These are phyloP conservation scores for Laothoe populi DNA, from an alignment of 2,888 invertebrate species.

Conservation along the genomic window DNA sequence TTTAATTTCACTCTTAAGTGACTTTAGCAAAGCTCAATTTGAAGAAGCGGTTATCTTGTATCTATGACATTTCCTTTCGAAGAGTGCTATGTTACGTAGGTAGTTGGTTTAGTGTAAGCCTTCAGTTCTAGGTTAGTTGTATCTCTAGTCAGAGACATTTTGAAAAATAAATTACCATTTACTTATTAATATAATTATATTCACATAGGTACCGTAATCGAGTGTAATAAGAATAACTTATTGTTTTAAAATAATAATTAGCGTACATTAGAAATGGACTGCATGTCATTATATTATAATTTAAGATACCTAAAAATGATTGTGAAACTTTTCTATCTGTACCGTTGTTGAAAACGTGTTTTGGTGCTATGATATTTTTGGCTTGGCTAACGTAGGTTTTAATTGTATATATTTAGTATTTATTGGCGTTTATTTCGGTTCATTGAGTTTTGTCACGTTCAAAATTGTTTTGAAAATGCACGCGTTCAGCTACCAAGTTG, in stretches of 20 bases:
- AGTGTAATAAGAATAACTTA: conserved; percentile 76
- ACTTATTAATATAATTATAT: conserved; percentile 77
- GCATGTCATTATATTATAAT: conserved; percentile 60
- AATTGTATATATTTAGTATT: conserved; percentile 75
- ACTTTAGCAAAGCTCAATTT: conserved; percentile 82
- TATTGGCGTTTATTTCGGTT: conserved; percentile 71
- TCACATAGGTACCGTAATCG: conserved; percentile 71
- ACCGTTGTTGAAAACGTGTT: conserved; percentile 68
- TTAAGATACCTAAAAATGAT: conserved; percentile 44
- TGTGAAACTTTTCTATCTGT: conserved; percentile 81
- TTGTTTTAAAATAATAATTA: conserved; percentile 65
- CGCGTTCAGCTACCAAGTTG: conserved; percentile 36
- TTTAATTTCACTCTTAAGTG: conserved; percentile 74
- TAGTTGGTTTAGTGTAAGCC: conserved; percentile 65
- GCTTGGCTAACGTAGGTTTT: conserved; percentile 81
- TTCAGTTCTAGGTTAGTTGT: conserved; percentile 76
- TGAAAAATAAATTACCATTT: conserved; percentile 81
- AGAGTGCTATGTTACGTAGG: conserved; percentile 79
- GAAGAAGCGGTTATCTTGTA: conserved; percentile 58
- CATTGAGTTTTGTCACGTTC: conserved; percentile 12
- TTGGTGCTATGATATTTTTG: conserved; percentile 82
- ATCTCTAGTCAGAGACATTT: conserved; percentile 84
- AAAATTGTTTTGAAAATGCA: conserved; percentile 25
- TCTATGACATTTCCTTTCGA: conserved; percentile 58
- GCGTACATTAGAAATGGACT: conserved; percentile 66